These are phyloP conservation scores for Pilophorus perplexus DNA, from an alignment of 2,888 invertebrate genomes.

Conservation along the genomic window DNA sequence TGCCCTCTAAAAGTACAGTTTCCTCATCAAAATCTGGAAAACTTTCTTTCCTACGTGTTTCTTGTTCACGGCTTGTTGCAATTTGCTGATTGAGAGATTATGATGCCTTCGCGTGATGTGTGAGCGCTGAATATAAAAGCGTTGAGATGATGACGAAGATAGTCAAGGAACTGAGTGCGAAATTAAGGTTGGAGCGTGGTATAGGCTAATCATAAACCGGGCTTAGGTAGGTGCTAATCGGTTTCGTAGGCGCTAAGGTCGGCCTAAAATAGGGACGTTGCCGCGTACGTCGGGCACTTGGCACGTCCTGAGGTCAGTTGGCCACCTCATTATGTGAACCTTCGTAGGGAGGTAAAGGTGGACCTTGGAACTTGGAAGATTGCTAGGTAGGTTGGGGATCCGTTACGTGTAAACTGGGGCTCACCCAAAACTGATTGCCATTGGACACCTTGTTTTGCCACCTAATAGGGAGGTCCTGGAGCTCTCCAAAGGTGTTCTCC, in stretches of 20 bases:
- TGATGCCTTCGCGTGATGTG: too few relatives aligned
- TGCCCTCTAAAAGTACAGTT: too few relatives aligned
- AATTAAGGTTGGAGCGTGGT: too few relatives aligned
- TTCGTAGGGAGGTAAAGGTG: background rate
- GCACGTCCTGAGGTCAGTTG: constrained; percentile 30
- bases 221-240: constrained; percentile 13
- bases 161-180: too few relatives aligned
- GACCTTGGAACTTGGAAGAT: constrained; percentile 22
- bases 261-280: constrained; percentile 1
- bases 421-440: constrained; percentile 14
- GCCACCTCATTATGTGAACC: constrained; percentile 17
- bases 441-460: constrained; percentile 26
- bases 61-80: too few relatives aligned
- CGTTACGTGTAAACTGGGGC: constrained; percentile 19
- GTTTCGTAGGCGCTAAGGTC: background rate
- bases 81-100: too few relatives aligned
- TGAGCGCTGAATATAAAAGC: too few relatives aligned
- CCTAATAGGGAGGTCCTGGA: constrained; percentile 10
- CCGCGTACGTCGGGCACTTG: background rate
- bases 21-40: too few relatives aligned
- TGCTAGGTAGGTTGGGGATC: background rate
- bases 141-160: too few relatives aligned
- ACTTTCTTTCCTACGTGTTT: too few relatives aligned
- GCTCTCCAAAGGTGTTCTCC: background rate
- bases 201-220: too few relatives aligned